Percentiles rank a stretch among this genome's conserved stretches.
Evolutionary conservation across 2,888 invertebrate species (phyloP).

Genomic region (Apodemia zela): DNA sequence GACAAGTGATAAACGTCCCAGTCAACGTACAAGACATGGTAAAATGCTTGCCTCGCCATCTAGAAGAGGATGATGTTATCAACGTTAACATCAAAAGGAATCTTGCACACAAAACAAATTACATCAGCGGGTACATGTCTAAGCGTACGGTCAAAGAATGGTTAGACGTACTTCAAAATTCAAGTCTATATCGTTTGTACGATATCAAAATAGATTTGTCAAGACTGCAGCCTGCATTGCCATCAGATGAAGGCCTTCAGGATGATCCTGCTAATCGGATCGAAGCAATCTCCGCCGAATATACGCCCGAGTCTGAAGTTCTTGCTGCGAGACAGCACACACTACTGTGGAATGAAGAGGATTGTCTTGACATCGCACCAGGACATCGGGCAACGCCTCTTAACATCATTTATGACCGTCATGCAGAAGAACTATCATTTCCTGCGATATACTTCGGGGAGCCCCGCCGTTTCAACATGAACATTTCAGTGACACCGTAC

Average conservation of each 20-base stretch:
- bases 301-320: constrained; percentile 36
- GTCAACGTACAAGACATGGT: constrained; percentile 44
- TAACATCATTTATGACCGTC: constrained; percentile 46
- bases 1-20: constrained; percentile 53
- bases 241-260: constrained; percentile 30
- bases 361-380: constrained; percentile 41
- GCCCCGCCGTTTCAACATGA: constrained; percentile 38
- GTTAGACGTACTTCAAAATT: constrained; percentile 37
- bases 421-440: constrained; percentile 56
- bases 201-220: constrained; percentile 41
- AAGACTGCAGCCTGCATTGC: constrained; percentile 33
- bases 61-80: constrained; percentile 44
- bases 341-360: constrained; percentile 43
- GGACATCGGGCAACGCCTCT: constrained; percentile 39
- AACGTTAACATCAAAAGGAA: constrained; percentile 45
- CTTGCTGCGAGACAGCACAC: constrained; percentile 41
- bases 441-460: constrained; percentile 52
- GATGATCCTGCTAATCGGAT: constrained; percentile 37
- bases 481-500: constrained; percentile 43
- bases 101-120: constrained; percentile 41
- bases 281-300: constrained; percentile 38
- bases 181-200: constrained; percentile 39
- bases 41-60: constrained; percentile 41
- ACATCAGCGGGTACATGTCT: constrained; percentile 39
- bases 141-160: constrained; percentile 40